Evolutionary conservation across 2,797 vertebrate genomes (phyloP).

Genomic region (Tragelaphus oryx): DNA sequence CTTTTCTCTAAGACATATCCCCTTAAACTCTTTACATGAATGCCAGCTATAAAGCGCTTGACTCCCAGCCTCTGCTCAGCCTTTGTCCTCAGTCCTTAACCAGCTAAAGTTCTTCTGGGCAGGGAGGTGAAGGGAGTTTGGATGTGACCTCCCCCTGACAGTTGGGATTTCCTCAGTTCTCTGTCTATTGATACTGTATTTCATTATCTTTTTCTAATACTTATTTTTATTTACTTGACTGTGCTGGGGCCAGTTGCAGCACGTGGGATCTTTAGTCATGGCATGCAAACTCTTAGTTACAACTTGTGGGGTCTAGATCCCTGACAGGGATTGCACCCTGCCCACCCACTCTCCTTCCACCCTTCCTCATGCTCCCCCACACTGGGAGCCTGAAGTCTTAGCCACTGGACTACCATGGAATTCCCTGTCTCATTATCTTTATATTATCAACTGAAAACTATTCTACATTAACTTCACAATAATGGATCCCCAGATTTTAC

Average conservation of each 20-base stretch:
- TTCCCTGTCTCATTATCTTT: not conserved
- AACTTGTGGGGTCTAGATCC: not conserved
- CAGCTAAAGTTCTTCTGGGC: not conserved
- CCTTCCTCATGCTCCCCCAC: fast-evolving
- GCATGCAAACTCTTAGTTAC: not conserved
- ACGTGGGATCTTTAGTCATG: not conserved
- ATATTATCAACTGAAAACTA: not conserved
- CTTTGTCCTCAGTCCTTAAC: not conserved
- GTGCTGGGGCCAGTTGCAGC: not conserved
- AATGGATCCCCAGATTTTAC: not conserved
- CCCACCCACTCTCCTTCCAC: not conserved
- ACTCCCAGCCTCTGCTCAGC: not conserved
- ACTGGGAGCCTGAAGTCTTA: not conserved
- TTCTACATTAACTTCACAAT: not conserved
- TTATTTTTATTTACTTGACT: not conserved
- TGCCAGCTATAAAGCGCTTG: not conserved
- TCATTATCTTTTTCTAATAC: not conserved
- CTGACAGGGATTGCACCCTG: not conserved
- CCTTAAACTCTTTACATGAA: not conserved
- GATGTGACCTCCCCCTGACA: not conserved
- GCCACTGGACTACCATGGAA: not conserved
- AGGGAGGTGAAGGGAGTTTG: not conserved
- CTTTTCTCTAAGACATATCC: not conserved
- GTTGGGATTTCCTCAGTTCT: not conserved
- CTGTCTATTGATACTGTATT: not conserved